Evolutionary conservation across 2,888 invertebrate species (phyloP).

Genomic region (Catocala fraxini): DNA sequence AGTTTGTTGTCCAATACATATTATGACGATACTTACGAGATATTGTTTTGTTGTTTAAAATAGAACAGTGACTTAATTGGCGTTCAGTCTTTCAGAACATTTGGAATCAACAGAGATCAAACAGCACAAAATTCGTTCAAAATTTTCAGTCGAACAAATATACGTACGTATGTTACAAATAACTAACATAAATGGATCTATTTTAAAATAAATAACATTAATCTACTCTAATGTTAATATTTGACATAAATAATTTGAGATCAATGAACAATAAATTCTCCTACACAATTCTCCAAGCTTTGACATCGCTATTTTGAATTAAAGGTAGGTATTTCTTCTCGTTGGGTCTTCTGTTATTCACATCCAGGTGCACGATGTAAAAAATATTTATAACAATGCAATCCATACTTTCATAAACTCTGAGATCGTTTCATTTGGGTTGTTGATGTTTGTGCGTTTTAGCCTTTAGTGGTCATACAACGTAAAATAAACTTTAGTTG

Average conservation of each 20-base stretch:
- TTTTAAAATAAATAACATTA: slow-evolving; percentile 77
- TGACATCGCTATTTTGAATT: slow-evolving; percentile 39
- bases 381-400: slow-evolving; percentile 68
- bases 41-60: slow-evolving; percentile 17
- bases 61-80: slow-evolving; percentile 44
- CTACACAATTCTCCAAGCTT: slow-evolving; percentile 53
- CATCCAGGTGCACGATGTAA: slow-evolving; percentile 77
- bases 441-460: slow-evolving; percentile 52
- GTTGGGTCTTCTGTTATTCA: slow-evolving; percentile 57
- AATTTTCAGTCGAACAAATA: slow-evolving; percentile 49
- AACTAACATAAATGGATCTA: slow-evolving; percentile 43
- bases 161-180: slow-evolving; percentile 31
- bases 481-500: slow-evolving; percentile 9
- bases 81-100: slow-evolving; percentile 69
- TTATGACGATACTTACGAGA: slow-evolving; percentile 11
- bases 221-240: slow-evolving; percentile 72
- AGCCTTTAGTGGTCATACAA: slow-evolving; percentile 13
- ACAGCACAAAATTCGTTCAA: slow-evolving; percentile 55
- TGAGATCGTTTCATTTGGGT: slow-evolving; percentile 67
- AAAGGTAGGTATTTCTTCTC: slow-evolving; percentile 51
- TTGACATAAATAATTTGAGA: slow-evolving; percentile 85
- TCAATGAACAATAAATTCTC: slow-evolving; percentile 77
- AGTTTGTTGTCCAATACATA: slow-evolving; percentile 16
- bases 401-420: slow-evolving; percentile 60
- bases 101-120: slow-evolving; percentile 80